Evolutionary conservation across 53 echinoderm and acorn worm genomes (phyloP), one percentile per base, ranked within the genome.

Genomic region (Stichopus horrens): DNA sequence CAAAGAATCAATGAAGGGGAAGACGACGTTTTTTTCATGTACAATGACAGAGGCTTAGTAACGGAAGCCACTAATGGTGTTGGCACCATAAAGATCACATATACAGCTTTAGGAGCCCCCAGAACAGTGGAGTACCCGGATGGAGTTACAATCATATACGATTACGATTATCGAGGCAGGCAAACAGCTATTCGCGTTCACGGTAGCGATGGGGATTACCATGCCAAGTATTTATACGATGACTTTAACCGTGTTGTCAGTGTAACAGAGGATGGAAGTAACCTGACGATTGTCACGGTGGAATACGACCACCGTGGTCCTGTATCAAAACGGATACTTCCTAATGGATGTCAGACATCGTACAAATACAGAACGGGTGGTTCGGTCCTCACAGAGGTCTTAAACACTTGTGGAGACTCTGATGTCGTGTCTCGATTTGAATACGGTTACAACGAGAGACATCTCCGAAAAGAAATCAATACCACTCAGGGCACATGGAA

Each of bases 11-110:
- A 68, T 0, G 89, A 85, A 10, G 85, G 63, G 54, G 86, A 76
- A 5, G 74, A 74, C 21, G 75, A 83, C 9, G 58, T 74, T 5
- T 91, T 80, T 57, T 89, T 81, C 67, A 81, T 83, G 84, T 91
- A 91, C 55, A 60, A 91, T 53, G 74, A 91, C 13, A 75, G 86
- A 59, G 92, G 92, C 10, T 89, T 91, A 57, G 89, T 91, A 4
- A 85, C 88, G 3, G 84, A 88, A 52, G 92, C 92, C 18, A 89
- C 92, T 9, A 91, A 91, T 65, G 67, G 68, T 57, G 65, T 91
- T 20, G 92, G 92, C 52, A 91, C 88, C 8, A 76, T 91, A 2
- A 59, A 37, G 14, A 89, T 91, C 19, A 87, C 55, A 22, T 91
- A 91, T 76, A 91, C 88, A 57, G 21, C 18, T 4, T 18, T 53